These are phyloP conservation scores for Numenius arquata DNA, from an alignment of 2,113 vertebrate species.

Conservation along the genomic window DNA sequence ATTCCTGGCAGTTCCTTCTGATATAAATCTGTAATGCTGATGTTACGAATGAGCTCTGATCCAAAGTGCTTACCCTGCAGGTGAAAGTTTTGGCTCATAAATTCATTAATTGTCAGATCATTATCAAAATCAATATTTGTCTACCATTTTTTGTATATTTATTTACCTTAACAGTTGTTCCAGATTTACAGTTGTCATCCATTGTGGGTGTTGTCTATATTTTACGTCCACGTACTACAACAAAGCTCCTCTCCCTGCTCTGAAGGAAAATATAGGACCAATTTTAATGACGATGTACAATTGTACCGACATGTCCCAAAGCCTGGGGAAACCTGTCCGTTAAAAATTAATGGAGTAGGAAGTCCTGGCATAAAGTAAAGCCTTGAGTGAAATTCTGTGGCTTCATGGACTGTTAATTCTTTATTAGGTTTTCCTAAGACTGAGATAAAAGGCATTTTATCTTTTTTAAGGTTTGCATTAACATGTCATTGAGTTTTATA, in stretches of 20 bases:
- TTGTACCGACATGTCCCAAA: neutral
- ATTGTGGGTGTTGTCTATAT: neutral
- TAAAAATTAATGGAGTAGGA: constrained; percentile 73
- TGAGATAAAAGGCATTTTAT: constrained; percentile 74
- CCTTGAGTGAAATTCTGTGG: constrained; percentile 70
- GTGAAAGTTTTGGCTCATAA: neutral
- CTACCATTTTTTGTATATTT: neutral
- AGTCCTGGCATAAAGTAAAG: constrained; percentile 67
- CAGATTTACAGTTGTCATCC: neutral
- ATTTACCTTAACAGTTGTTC: neutral
- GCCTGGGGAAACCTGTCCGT: constrained; percentile 50
- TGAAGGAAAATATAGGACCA: neutral
- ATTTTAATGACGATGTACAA: neutral
- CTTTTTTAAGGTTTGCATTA: constrained; percentile 75
- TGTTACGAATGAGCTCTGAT: neutral
- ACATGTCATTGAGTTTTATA: constrained; percentile 70
- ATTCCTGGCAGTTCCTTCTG: neutral
- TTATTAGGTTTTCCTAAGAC: constrained; percentile 78
- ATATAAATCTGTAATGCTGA: neutral
- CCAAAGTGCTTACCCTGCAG: neutral
- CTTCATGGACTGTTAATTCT: constrained; percentile 77
- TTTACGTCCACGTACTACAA: neutral
- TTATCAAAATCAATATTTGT: neutral
- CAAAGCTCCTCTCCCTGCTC: neutral
- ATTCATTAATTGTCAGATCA: neutral